A percentile compares a stretch with the other conserved stretches of the same genome.
Evolutionary conservation across 2,797 vertebrate genomes (phyloP).

Genomic region (Pyrocephalus nanus): DNA sequence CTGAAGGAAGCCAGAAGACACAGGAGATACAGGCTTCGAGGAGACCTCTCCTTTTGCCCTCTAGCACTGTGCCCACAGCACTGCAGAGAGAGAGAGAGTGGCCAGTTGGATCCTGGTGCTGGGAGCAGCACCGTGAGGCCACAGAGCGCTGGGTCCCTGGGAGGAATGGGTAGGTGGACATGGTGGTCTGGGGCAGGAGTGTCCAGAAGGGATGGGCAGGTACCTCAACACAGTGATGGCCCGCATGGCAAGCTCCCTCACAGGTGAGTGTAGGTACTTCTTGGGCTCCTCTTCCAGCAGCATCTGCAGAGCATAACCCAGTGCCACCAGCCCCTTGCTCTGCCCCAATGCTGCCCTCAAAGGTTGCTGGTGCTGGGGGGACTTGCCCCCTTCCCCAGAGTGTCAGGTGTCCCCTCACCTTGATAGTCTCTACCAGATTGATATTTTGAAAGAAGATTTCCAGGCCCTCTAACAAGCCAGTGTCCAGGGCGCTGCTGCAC

Average conservation of each 20-base stretch:
- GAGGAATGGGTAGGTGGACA: neutral
- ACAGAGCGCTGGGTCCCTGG: neutral
- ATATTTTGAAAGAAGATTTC: neutral
- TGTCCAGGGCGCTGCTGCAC: neutral
- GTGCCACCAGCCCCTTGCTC: neutral
- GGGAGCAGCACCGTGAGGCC: neutral
- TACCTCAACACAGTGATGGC: neutral
- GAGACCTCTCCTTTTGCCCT: neutral
- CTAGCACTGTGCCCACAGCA: neutral
- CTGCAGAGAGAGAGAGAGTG: neutral
- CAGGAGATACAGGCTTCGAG: neutral
- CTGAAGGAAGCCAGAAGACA: neutral
- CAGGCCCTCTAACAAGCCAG: neutral
- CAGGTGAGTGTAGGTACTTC: neutral
- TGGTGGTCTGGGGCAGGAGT: neutral
- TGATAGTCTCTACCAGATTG: neutral
- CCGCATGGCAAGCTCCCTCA: neutral
- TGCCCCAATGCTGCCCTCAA: neutral
- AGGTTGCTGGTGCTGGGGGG: neutral
- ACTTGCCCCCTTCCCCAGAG: too few species aligned
- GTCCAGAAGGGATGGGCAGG: neutral
- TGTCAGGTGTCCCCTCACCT: neutral
- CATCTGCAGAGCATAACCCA: neutral
- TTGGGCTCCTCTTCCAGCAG: neutral
- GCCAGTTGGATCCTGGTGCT: neutral